Base-by-base conservation (phyloP, 2,888 invertebrate species). In the Byasa hedistus region DNA sequence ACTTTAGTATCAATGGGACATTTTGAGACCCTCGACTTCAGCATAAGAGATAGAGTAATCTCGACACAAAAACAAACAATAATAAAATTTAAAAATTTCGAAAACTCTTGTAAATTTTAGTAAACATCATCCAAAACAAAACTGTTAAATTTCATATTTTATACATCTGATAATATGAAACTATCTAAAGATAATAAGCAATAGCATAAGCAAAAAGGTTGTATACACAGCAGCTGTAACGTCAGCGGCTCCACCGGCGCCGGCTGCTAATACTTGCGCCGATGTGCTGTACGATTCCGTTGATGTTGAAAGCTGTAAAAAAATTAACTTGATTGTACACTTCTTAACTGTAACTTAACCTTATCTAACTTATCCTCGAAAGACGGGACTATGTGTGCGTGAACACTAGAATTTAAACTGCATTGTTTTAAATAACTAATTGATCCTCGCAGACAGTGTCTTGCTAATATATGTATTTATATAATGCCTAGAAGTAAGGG, bases 271-370 rank as follows among this genome's bases (percentile, higher is more conserved):
- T 17, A 62, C 24, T 48, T 54, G 7, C 19, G 58, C 58, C 4
- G 62, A 62, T 19, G 62, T 58, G 22, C 54, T 59, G 3, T 2
- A 54, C 0, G 62, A 58, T 36, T 66, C 66, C 1, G 66, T 66
- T 1, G 62, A 58, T 22, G 39, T 39, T 1, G 44, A 24, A 17
- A 62, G 58, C 66, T 66, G 66, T 22, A 48, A 24, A 64, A 3
- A 59, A 10, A 32, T 36, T 0, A 8, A 8, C 2, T 52, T 15
- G 17, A 2, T 44, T 44, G 12, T 17, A 17, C 12, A 44, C 17
- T 4, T 44, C 2, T 17, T 44, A 15, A 44, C 10, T 17, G 10
- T 36, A 7, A 36, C 32, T 36, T 36, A 36, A 36, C 32, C 32
- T 10, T 10, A 7, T 44, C 2, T 17, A 15, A 19, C 44, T 44